Conservation (phyloP, 2,113 vertebrate species). For the Bolborhynchus lineola region DNA sequence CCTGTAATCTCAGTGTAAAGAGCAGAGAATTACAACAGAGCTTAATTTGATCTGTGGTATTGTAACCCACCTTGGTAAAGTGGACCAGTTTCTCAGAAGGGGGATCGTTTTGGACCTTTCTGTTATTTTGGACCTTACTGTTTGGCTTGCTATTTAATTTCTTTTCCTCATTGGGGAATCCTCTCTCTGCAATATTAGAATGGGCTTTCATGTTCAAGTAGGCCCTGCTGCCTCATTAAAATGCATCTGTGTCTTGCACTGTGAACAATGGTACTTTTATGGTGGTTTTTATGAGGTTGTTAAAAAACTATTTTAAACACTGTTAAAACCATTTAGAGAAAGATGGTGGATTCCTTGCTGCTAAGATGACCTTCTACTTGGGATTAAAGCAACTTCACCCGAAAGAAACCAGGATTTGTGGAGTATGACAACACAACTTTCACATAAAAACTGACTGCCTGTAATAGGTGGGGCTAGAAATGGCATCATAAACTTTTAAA, state of each 20-base stretch:
- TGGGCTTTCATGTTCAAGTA: constrained; percentile 45
- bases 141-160: constrained; percentile 23
- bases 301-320: constrained; percentile 66
- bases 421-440: not conserved
- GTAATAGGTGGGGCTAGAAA: not conserved
- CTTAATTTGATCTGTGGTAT: not conserved
- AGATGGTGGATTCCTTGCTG: not conserved
- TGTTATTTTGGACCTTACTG: not conserved
- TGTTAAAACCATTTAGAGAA: constrained; percentile 49
- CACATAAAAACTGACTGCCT: not conserved
- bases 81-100: not conserved
- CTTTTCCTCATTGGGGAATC: not conserved
- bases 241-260: constrained; percentile 47
- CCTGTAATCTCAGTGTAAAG: not conserved
- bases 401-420: constrained; percentile 3
- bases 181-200: not conserved
- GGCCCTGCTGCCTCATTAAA: constrained; percentile 63
- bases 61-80: not conserved
- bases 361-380: constrained; percentile 49
- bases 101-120: not conserved
- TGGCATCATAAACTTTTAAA: not conserved
- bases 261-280: constrained; percentile 46
- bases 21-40: not conserved
- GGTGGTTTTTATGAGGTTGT: constrained; percentile 42
- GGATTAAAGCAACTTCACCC: not conserved